A percentile compares a stretch with the other conserved stretches of the same genome.
Conservation (phyloP, 2,888 invertebrate species). For the Diabrotica balteata region DNA sequence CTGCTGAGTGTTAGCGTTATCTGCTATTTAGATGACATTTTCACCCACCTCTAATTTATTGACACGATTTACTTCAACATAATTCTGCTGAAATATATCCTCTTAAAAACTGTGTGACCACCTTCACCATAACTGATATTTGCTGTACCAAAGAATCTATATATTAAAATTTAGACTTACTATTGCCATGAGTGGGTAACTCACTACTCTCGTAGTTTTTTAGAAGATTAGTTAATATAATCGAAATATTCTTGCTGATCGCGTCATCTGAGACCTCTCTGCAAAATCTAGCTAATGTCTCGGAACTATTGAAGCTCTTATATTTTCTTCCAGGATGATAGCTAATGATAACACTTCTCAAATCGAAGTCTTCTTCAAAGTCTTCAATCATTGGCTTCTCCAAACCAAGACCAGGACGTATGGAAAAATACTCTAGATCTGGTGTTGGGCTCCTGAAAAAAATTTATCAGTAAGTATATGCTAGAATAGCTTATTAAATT, state of each 20-base stretch:
- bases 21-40: too few relatives aligned
- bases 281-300: conserved; percentile 23
- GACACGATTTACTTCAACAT: too few relatives aligned
- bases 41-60: too few relatives aligned
- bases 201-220: conserved; percentile 92
- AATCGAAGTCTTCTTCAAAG: conserved; percentile 39
- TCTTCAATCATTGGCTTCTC: conserved; percentile 24
- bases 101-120: too few relatives aligned
- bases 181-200: conserved; percentile 87
- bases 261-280: conserved; percentile 45
- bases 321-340: conserved; percentile 37
- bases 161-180: conserved; percentile 58
- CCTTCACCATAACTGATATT: too few relatives aligned
- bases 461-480: conserved; percentile 5
- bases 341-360: conserved; percentile 46
- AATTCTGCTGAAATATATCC: too few relatives aligned
- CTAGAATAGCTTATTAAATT: too few relatives aligned
- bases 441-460: conserved; percentile 34
- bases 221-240: conserved; percentile 83
- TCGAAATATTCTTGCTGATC: conserved; percentile 83
- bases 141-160: neutral
- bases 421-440: conserved; percentile 26
- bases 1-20: too few relatives aligned
- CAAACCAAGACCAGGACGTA: conserved; percentile 38
- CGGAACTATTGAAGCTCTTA: conserved; percentile 9